Conservation (phyloP, 2,797 vertebrate species). For the Podarcis lilfordi region DNA sequence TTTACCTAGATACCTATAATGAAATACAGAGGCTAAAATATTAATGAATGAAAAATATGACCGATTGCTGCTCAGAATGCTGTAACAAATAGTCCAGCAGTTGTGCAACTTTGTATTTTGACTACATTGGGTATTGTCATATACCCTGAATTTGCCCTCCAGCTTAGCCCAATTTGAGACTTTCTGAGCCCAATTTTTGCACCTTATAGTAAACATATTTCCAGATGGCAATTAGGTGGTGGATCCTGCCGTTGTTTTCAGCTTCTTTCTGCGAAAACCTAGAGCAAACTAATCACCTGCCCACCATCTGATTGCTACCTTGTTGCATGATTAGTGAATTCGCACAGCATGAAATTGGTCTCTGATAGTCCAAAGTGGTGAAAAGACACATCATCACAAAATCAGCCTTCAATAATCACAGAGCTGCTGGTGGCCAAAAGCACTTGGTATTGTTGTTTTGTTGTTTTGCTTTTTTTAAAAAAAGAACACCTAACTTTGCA, state of each 20-base stretch:
- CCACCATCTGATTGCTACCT: slow-evolving; percentile 45
- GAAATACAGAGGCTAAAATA: not conserved
- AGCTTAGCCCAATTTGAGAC: not conserved
- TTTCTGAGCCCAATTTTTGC: slow-evolving; percentile 1
- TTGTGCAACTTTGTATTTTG: not conserved
- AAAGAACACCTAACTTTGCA: not conserved
- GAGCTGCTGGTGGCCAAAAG: slow-evolving; percentile 31
- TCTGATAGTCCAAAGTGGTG: slow-evolving; percentile 35
- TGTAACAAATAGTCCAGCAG: not conserved
- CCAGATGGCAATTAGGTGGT: slow-evolving; percentile 31
- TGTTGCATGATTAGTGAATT: slow-evolving; percentile 51
- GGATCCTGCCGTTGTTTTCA: slow-evolving; percentile 9
- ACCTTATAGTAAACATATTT: slow-evolving; percentile 21
- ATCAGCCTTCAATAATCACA: slow-evolving; percentile 41
- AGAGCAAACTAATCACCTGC: slow-evolving; percentile 39
- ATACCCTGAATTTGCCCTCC: not conserved
- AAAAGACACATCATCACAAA: slow-evolving; percentile 46
- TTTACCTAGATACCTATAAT: slow-evolving; percentile 4
- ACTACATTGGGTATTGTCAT: not conserved
- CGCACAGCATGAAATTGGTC: slow-evolving; percentile 47
- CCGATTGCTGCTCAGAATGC: not conserved
- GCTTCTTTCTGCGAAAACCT: slow-evolving; percentile 23
- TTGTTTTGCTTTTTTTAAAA: not conserved
- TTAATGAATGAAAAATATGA: not conserved
- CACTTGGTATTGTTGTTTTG: not conserved